A percentile compares a stretch with the other conserved stretches of the same genome.
Conservation (phyloP, 1,140 invertebrate genomes). For the Ditylenchus dipsaci region DNA sequence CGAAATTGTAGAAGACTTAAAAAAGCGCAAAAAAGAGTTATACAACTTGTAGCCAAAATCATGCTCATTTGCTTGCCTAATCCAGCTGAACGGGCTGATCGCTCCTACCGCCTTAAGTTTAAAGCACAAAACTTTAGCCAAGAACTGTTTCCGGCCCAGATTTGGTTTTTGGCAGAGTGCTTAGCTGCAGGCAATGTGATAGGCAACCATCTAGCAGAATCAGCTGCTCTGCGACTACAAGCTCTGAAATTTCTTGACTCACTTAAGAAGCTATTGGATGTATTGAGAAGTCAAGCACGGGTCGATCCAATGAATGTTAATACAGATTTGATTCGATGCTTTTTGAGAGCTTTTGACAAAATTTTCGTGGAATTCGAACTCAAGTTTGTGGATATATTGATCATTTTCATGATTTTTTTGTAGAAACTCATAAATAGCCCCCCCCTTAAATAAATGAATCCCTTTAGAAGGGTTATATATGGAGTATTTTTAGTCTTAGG, state of each 20-base stretch:
- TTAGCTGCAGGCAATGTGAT: background rate
- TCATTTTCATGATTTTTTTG: background rate
- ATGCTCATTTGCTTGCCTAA: background rate
- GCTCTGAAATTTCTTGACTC: background rate
- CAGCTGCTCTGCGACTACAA: background rate
- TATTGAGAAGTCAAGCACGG: background rate
- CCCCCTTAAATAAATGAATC: too few species aligned
- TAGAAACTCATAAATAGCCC: background rate
- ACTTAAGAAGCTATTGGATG: background rate
- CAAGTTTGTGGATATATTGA: background rate
- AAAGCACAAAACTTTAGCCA: background rate
- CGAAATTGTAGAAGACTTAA: background rate
- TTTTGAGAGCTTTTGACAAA: background rate
- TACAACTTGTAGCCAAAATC: background rate
- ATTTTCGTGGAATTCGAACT: background rate
- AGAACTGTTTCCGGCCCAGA: background rate
- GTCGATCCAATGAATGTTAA: background rate
- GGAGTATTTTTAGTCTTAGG: too few species aligned
- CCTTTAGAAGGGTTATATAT: too few species aligned
- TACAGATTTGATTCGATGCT: background rate
- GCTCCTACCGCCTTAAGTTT: background rate
- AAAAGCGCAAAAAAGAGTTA: background rate
- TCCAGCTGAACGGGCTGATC: background rate
- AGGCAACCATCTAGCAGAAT: background rate
- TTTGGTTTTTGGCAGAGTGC: background rate